phyloP scores from a whole-genome alignment of 2,113 vertebrate genomes.

The Serilophus lunatus region DNA sequence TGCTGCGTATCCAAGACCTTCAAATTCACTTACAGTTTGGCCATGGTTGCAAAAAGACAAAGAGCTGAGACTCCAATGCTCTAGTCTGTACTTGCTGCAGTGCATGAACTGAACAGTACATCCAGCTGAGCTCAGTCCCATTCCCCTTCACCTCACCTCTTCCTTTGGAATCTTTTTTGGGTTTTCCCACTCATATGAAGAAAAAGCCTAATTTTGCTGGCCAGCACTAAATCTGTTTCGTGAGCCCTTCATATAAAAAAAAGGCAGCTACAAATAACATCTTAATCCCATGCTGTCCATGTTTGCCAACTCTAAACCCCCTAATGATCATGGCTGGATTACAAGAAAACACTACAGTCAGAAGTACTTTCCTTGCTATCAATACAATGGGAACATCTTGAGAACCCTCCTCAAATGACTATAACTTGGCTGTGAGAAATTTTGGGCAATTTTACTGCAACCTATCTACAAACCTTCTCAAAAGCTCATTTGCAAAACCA shows the following conservation, averaged over 20 bases:
- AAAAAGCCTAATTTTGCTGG: background rate
- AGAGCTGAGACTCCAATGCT: background rate
- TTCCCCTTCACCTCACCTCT: background rate
- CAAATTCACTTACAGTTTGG: background rate
- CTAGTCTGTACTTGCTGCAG: background rate
- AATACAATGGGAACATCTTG: background rate
- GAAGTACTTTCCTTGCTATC: background rate
- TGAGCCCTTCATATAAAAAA: background rate
- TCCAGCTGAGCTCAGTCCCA: background rate
- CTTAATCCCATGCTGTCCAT: background rate
- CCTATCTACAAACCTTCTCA: background rate
- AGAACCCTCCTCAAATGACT: background rate
- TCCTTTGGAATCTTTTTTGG: background rate
- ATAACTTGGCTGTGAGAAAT: background rate
- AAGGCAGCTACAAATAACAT: background rate
- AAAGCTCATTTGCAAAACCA: background rate
- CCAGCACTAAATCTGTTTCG: background rate
- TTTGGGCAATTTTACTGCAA: background rate
- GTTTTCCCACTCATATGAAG: background rate
- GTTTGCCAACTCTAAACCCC: background rate
- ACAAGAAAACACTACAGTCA: background rate
- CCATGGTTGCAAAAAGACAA: accelerated
- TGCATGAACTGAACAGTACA: accelerated
- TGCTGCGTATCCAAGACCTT: background rate
- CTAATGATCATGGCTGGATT: background rate